Evolutionary conservation across 2,888 invertebrate genomes (phyloP).

Genomic region (Morpho deidamia): DNA sequence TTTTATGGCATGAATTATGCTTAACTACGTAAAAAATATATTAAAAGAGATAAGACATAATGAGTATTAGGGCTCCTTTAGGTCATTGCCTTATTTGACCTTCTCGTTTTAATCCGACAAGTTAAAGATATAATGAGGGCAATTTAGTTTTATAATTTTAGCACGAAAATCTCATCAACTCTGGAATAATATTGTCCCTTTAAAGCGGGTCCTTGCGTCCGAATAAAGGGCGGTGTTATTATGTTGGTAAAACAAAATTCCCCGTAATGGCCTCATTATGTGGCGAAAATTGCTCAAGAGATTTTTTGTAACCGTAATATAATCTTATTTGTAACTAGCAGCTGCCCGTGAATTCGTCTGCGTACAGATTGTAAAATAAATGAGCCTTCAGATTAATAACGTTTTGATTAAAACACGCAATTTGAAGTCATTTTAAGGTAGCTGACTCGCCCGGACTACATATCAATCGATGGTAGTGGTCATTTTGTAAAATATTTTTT

Average conservation of each 20-base stretch:
- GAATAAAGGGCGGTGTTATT: slow-evolving; percentile 76
- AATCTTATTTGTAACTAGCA: slow-evolving; percentile 69
- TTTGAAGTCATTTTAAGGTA: too few relatives aligned
- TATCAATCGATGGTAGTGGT: too few relatives aligned
- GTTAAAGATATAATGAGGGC: slow-evolving; percentile 69
- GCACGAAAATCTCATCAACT: slow-evolving; percentile 75
- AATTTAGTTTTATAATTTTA: slow-evolving; percentile 72
- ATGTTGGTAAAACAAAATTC: slow-evolving; percentile 79
- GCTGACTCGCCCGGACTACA: too few relatives aligned
- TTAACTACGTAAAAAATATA: too few relatives aligned
- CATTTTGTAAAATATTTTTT: too few relatives aligned
- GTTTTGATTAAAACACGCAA: too few relatives aligned
- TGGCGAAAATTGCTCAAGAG: slow-evolving; percentile 77
- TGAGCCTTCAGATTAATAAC: too few relatives aligned
- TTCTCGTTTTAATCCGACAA: slow-evolving; percentile 57
- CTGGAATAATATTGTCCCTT: slow-evolving; percentile 74
- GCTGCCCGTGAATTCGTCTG: not conserved
- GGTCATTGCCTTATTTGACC: slow-evolving; percentile 45
- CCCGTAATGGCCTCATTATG: slow-evolving; percentile 77
- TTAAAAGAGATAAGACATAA: not conserved
- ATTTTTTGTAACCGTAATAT: slow-evolving; percentile 73
- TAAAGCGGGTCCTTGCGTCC: slow-evolving; percentile 64
- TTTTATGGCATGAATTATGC: too few relatives aligned
- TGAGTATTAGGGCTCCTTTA: slow-evolving; percentile 6
- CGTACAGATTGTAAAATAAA: not conserved